phyloP scores from a whole-genome alignment of 2,113 vertebrate genomes.

The Channa maculata region DNA sequence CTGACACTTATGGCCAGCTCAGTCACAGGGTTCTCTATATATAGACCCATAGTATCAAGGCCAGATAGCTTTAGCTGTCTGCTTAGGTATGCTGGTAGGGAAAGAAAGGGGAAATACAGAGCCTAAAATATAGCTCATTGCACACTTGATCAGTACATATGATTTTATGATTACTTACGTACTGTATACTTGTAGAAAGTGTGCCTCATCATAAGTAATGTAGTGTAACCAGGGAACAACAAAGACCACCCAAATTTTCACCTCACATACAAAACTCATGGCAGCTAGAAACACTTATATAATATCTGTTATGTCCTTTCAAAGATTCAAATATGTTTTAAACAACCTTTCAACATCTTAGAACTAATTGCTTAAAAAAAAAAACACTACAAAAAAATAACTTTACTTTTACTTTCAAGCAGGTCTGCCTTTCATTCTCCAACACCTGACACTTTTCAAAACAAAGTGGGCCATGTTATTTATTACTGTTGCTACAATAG shows the following conservation, averaged over 20 bases:
- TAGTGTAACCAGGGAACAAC: slow-evolving; percentile 5
- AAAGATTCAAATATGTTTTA: slow-evolving; percentile 17
- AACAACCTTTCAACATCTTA: background rate
- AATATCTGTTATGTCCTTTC: background rate
- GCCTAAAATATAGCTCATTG: slow-evolving; percentile 27
- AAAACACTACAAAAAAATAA: too few species aligned
- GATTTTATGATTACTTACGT: slow-evolving; percentile 4
- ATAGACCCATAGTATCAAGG: slow-evolving; percentile 84
- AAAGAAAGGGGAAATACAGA: slow-evolving; percentile 36
- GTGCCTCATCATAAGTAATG: background rate
- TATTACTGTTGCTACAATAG: slow-evolving; percentile 26
- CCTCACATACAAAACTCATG: slow-evolving; percentile 45
- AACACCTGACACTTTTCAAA: background rate
- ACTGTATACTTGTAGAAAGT: background rate
- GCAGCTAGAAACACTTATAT: slow-evolving; percentile 34
- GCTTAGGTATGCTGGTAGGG: slow-evolving; percentile 21
- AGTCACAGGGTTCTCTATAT: slow-evolving; percentile 87
- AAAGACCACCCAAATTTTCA: slow-evolving; percentile 42
- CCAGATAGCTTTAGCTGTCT: slow-evolving; percentile 69
- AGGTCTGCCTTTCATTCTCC: background rate
- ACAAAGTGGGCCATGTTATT: slow-evolving; percentile 27
- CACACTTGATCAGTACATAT: slow-evolving; percentile 2
- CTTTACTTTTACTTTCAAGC: too few species aligned
- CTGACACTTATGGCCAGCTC: slow-evolving; percentile 83
- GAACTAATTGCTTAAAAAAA: too few species aligned